phyloP scores from a whole-genome alignment of 2,888 invertebrate genomes.

The Melipona beecheii region DNA sequence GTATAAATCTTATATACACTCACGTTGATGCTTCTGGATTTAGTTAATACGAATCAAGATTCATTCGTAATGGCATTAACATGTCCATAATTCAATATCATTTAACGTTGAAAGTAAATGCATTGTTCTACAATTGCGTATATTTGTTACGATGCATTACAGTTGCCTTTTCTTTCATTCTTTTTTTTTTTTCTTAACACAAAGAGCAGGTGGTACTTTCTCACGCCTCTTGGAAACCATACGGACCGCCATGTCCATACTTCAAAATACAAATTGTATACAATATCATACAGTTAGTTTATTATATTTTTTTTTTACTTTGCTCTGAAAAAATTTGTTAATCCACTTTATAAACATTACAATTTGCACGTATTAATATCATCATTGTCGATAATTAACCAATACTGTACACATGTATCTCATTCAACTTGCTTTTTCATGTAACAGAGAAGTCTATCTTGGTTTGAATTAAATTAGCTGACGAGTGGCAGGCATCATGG shows the following conservation, averaged over 20 bases:
- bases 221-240: slow-evolving; percentile 19
- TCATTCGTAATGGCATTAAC: slow-evolving; percentile 5
- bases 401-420: slow-evolving; percentile 81
- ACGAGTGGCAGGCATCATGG: slow-evolving; percentile 80
- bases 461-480: slow-evolving; percentile 69
- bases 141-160: slow-evolving; percentile 4
- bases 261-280: slow-evolving; percentile 65
- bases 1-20: slow-evolving; percentile 42
- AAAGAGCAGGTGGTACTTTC: background rate
- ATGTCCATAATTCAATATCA: background rate
- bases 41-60: slow-evolving; percentile 13
- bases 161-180: background rate
- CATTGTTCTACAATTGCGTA: slow-evolving; percentile 10
- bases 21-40: slow-evolving; percentile 10
- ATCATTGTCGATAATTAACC: slow-evolving; percentile 74
- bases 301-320: slow-evolving; percentile 73
- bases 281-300: slow-evolving; percentile 77
- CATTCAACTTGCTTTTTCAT: slow-evolving; percentile 66
- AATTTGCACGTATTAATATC: slow-evolving; percentile 77
- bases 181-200: no score
- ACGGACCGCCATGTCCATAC: background rate
- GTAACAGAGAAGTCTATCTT: slow-evolving; percentile 65
- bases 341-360: slow-evolving; percentile 79
- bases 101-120: slow-evolving; percentile 29
- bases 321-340: slow-evolving; percentile 75